These are phyloP conservation scores for Drosophila recens DNA, from an alignment of 2,888 invertebrate genomes.

Conservation along the genomic window DNA sequence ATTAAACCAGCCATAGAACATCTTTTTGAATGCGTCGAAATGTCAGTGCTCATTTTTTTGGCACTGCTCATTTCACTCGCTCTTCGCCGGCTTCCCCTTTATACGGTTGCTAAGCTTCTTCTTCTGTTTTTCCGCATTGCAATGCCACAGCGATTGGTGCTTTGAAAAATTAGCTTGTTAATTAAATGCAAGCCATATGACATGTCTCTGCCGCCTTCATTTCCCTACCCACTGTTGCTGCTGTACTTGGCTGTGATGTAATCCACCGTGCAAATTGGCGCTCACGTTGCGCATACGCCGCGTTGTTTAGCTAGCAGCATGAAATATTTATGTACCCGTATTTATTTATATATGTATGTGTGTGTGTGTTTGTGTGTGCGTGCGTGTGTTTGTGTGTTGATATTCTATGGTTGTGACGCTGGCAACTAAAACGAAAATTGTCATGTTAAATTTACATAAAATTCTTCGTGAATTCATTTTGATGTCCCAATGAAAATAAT, in stretches of 20 bases:
- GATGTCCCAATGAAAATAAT: constrained; percentile 63
- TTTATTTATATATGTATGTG: constrained; percentile 18
- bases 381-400: constrained; percentile 14
- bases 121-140: constrained; percentile 38
- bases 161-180: constrained; percentile 81
- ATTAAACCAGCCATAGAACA: constrained; percentile 51
- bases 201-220: constrained; percentile 42
- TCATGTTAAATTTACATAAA: constrained; percentile 74
- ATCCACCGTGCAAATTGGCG: constrained; percentile 75
- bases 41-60: constrained; percentile 46
- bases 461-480: constrained; percentile 63
- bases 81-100: neutral
- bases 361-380: constrained; percentile 13
- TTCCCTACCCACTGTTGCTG: constrained; percentile 11
- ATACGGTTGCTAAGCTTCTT: constrained; percentile 3
- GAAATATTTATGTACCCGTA: constrained; percentile 46
- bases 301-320: constrained; percentile 42
- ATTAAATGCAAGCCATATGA: constrained; percentile 79
- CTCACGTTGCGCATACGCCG: constrained; percentile 72
- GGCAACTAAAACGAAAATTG: constrained; percentile 59
- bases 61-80: constrained; percentile 6
- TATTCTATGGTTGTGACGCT: constrained; percentile 33
- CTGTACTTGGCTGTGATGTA: constrained; percentile 56
- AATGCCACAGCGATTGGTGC: constrained; percentile 67
- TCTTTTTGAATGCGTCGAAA: constrained; percentile 46